Conservation (phyloP, 2,113 vertebrate species). For the Trogon surrucura region DNA sequence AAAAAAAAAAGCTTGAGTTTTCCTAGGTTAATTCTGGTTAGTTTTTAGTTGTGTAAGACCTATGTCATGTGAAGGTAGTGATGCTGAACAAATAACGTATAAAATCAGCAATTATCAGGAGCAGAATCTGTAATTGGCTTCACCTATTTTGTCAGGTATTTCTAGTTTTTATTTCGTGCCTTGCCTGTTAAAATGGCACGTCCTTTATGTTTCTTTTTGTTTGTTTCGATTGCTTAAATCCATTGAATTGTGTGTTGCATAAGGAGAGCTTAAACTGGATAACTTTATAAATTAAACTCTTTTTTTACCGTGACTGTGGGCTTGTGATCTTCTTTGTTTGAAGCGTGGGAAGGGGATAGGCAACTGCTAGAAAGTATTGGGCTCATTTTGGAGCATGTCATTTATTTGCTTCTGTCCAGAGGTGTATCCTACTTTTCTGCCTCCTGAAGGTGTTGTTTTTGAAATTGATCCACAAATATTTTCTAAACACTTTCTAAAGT, state of each 20-base stretch:
- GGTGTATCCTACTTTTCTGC: neutral
- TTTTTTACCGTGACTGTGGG: neutral
- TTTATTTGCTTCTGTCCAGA: neutral
- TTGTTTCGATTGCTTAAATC: neutral
- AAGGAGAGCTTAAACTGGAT: neutral
- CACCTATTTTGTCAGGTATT: slow-evolving; percentile 19
- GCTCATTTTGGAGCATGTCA: neutral
- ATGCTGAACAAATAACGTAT: neutral
- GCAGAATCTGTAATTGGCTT: neutral
- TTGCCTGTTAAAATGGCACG: neutral
- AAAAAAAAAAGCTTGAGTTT: neutral
- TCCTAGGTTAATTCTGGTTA: neutral
- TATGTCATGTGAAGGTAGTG: neutral
- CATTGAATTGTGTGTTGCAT: neutral
- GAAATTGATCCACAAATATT: neutral
- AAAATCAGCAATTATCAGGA: neutral
- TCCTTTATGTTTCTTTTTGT: neutral
- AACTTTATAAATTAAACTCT: neutral
- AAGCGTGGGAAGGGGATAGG: too few species aligned
- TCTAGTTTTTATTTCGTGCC: slow-evolving; percentile 9
- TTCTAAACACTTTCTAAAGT: neutral
- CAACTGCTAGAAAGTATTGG: neutral
- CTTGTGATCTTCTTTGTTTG: neutral
- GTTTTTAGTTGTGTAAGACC: neutral
- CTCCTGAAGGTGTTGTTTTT: neutral